Conservation (phyloP, 2,888 invertebrate genomes). For the Drosophila nr. perissopoda region DNA sequence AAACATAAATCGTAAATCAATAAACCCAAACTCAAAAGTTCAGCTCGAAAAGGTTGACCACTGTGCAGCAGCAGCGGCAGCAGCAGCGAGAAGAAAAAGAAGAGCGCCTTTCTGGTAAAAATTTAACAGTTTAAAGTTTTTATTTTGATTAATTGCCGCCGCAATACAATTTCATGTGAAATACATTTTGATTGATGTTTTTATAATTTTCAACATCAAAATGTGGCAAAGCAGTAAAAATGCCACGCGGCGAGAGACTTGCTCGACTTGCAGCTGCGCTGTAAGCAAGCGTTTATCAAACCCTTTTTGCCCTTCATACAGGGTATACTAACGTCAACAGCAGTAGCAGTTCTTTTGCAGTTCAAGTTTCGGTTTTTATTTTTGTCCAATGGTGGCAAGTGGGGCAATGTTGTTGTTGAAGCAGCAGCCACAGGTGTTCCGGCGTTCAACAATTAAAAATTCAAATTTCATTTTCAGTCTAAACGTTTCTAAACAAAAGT, state of each 20-base stretch:
- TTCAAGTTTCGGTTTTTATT: not conserved
- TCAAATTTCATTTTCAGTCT: constrained; percentile 68
- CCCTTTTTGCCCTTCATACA: not conserved
- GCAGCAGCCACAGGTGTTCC: constrained; percentile 49
- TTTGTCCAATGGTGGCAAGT: not conserved
- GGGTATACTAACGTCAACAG: not conserved
- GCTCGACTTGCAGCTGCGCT: not conserved
- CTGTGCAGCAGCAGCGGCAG: not conserved
- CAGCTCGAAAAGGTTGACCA: constrained; percentile 37
- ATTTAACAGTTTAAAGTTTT: constrained; percentile 60
- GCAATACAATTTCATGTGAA: constrained; percentile 55
- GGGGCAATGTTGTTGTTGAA: not conserved
- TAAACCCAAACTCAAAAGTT: constrained; percentile 64
- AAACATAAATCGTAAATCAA: constrained; percentile 80
- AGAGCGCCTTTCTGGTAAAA: constrained; percentile 49
- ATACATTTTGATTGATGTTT: constrained; percentile 76
- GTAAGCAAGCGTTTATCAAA: not conserved
- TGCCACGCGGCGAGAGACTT: not conserved
- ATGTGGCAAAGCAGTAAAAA: not conserved
- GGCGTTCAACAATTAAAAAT: constrained; percentile 65
- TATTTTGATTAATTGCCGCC: constrained; percentile 71
- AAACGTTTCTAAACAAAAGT: constrained; percentile 74
- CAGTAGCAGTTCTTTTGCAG: constrained; percentile 10
- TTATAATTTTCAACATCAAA: constrained; percentile 62
- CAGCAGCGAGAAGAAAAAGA: not conserved